Percentiles rank a stretch among this genome's conserved stretches.
phyloP scores from a whole-genome alignment of 2,888 invertebrate genomes.

The Zaprionus obscuricornis region DNA sequence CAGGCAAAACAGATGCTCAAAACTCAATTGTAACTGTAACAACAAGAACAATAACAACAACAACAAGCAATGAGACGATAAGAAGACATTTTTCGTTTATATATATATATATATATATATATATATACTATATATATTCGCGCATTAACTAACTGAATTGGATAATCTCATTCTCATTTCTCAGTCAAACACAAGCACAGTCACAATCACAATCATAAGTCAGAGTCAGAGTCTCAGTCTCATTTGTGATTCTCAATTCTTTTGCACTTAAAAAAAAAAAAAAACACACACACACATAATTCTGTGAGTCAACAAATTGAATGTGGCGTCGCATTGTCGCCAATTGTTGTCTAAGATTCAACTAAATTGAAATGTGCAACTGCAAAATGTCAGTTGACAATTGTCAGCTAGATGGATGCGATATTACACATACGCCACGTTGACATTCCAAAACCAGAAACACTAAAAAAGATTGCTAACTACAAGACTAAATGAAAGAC shows the following conservation, averaged over 20 bases:
- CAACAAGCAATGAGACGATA: conserved; percentile 9
- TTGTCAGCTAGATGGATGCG: conserved; percentile 76
- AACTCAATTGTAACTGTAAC: conserved; percentile 59
- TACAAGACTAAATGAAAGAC: no score
- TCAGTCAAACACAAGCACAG: no score
- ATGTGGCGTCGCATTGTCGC: conserved; percentile 57
- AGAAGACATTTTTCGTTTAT: no score
- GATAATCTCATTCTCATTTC: conserved; percentile 69
- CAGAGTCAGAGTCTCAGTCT: no score
- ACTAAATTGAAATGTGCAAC: conserved; percentile 82
- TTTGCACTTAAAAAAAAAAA: no score
- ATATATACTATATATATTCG: conserved; percentile 32
- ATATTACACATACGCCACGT: conserved; percentile 65
- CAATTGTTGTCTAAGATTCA: conserved; percentile 53
- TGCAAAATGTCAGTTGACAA: conserved; percentile 78
- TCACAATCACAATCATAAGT: no score
- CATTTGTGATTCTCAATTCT: no score
- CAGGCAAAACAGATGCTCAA: conserved; percentile 82
- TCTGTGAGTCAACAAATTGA: conserved; percentile 30
- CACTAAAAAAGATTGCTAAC: no score
- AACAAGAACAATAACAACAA: conserved; percentile 19
- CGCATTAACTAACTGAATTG: conserved; percentile 77
- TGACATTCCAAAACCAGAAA: conserved; percentile 35
- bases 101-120: no score
- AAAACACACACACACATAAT: no score